Conservation (phyloP, 2,888 invertebrate genomes). For the Euplexia lucipara region DNA sequence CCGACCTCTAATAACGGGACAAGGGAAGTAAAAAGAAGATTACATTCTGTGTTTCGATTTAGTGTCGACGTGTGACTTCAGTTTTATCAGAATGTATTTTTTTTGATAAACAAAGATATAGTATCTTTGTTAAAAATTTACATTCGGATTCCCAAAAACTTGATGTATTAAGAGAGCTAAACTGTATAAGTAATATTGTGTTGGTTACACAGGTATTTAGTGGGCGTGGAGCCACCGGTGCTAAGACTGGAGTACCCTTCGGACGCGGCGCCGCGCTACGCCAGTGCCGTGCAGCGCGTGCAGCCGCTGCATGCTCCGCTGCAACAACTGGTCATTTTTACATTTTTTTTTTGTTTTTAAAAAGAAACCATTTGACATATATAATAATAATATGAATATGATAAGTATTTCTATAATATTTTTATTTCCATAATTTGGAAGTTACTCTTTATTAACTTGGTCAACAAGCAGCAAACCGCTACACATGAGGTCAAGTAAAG, state of each 20-base stretch:
- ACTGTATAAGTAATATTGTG: conserved; percentile 83
- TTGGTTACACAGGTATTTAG: conserved; percentile 93
- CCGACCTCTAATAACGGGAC: no score
- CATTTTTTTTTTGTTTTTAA: background rate
- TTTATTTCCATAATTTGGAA: background rate
- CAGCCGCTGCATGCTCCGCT: conserved; percentile 87
- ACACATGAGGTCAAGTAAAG: background rate
- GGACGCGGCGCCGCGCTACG: conserved; percentile 92
- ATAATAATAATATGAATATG: background rate
- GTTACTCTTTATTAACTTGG: background rate
- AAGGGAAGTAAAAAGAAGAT: no score
- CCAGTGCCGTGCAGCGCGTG: conserved; percentile 93
- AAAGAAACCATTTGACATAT: background rate
- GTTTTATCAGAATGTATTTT: no score
- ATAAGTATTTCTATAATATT: background rate
- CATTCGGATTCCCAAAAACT: background rate
- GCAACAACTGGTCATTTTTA: conserved; percentile 78
- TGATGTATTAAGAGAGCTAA: background rate
- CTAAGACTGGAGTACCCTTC: conserved; percentile 93
- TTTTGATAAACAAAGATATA: no score
- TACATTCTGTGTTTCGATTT: background rate
- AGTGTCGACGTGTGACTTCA: no score
- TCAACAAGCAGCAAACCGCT: background rate
- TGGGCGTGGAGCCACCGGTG: conserved; percentile 96
- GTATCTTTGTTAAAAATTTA: no score